Conservation (phyloP, 2,888 invertebrate species). For the Sipha maydis region DNA sequence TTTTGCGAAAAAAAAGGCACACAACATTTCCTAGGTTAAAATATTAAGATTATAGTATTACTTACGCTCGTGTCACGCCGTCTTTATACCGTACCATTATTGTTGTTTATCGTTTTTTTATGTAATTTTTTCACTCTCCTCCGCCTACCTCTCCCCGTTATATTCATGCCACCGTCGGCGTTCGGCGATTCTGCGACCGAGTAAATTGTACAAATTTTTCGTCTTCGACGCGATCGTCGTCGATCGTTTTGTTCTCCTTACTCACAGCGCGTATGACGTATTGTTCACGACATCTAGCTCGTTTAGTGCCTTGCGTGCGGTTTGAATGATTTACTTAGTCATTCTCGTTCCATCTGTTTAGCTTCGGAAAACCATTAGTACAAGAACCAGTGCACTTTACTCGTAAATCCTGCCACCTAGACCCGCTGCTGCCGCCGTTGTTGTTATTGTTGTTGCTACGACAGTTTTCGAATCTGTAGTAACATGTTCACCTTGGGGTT, state of each 20-base stretch:
- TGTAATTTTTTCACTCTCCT: neutral
- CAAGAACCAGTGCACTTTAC: neutral
- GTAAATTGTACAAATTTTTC: neutral
- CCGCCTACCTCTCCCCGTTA: neutral
- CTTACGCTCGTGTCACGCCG: too few species aligned
- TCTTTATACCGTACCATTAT: too few species aligned
- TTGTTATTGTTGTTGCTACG: neutral
- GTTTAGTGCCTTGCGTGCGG: neutral
- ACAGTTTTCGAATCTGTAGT: neutral
- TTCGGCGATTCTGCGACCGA: too few species aligned
- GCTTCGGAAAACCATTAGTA: neutral
- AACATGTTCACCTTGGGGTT: neutral
- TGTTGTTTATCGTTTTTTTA: neutral
- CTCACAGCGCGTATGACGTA: too few species aligned
- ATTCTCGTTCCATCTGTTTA: neutral
- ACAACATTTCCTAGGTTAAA: too few species aligned
- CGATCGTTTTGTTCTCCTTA: neutral
- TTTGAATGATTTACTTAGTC: neutral
- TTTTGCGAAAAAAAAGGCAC: too few species aligned
- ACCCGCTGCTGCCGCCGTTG: neutral
- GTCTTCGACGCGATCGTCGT: neutral
- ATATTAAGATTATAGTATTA: too few species aligned
- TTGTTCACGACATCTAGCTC: neutral
- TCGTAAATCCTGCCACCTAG: neutral
- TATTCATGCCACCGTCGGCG: too few species aligned